A percentile compares a stretch with the other conserved stretches of the same genome.
Conservation (phyloP, 2,888 invertebrate genomes). For the Diarsia mendica region DNA sequence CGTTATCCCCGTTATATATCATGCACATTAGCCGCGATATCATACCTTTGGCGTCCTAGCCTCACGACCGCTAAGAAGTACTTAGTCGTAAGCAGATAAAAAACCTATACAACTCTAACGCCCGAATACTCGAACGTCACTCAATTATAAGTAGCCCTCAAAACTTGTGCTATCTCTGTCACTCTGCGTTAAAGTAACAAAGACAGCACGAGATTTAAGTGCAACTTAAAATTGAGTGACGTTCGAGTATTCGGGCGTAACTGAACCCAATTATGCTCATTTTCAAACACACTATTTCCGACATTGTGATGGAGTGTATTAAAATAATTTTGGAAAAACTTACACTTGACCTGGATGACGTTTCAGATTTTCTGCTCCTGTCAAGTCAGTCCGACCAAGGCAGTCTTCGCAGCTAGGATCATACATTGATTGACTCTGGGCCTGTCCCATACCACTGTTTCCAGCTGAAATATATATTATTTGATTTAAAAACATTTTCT, state of each 20-base stretch:
- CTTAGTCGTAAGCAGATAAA: neutral
- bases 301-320: neutral
- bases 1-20: too few species aligned
- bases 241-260: too few species aligned
- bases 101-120: neutral
- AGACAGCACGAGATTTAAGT: too few species aligned
- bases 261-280: neutral
- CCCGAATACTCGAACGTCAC: too few species aligned
- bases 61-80: too few species aligned
- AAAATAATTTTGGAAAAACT: constrained; percentile 30
- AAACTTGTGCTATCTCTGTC: too few species aligned
- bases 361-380: constrained; percentile 75
- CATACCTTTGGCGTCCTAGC: too few species aligned
- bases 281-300: neutral
- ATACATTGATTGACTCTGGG: constrained; percentile 95
- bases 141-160: too few species aligned
- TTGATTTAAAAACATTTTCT: neutral
- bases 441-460: constrained; percentile 96
- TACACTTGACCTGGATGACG: constrained; percentile 67
- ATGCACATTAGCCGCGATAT: too few species aligned
- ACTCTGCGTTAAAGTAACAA: too few species aligned
- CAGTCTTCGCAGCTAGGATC: constrained; percentile 93
- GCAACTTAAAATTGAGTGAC: too few species aligned
- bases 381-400: constrained; percentile 75
- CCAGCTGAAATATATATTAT: constrained; percentile 90